These are phyloP conservation scores for Danio rerio DNA, from an alignment of 2,113 vertebrate genomes.

Conservation along the genomic window GRCz12tu NC_133195.1:39711501-39712000, in stretches of 20 bases:
- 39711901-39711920: constrained; percentile 35
- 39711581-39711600: constrained; percentile 68
- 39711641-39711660: constrained; percentile 90
- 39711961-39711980: neutral
- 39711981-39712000: neutral
- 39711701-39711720: constrained; percentile 55
- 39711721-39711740: constrained; percentile 77
- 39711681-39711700: constrained; percentile 75
- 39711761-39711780: constrained; percentile 50
- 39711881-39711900: constrained; percentile 31
- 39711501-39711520: constrained; percentile 87
- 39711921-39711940: constrained; percentile 29
- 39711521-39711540: constrained; percentile 88
- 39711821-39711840: constrained; percentile 34
- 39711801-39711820: constrained; percentile 13
- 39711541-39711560: constrained; percentile 82
- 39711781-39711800: constrained; percentile 29
- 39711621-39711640: constrained; percentile 80
- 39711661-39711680: constrained; percentile 87
- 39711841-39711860: constrained; percentile 38
- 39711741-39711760: constrained; percentile 78
- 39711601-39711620: constrained; percentile 81
- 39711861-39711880: constrained; percentile 24
- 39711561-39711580: constrained; percentile 66
- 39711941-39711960: constrained; percentile 45